phyloP scores from a whole-genome alignment of 2,888 invertebrate genomes.

The Euplagia quadripunctaria region DNA sequence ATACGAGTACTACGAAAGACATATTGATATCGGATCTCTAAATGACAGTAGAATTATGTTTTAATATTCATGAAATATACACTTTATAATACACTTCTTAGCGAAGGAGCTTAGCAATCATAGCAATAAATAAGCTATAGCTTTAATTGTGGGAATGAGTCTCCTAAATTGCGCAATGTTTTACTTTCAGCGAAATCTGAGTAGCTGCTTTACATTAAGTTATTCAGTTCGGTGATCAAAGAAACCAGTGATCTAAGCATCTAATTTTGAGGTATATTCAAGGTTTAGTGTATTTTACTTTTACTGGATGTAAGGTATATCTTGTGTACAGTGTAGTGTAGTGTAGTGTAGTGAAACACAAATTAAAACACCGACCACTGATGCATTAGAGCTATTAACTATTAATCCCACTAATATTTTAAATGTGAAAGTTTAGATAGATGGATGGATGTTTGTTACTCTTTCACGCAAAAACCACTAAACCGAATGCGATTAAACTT shows the following conservation, averaged over 20 bases:
- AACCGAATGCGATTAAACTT: too few species aligned
- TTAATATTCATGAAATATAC: neutral
- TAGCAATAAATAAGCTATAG: slow-evolving; percentile 4
- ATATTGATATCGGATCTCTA: neutral
- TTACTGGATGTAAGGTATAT: neutral
- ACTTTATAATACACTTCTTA: neutral
- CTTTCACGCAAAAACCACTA: too few species aligned
- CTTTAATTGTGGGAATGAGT: neutral
- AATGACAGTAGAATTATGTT: slow-evolving; percentile 2
- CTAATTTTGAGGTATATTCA: neutral
- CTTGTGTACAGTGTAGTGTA: too few species aligned
- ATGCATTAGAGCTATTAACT: too few species aligned
- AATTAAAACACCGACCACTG: too few species aligned
- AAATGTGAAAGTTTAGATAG: too few species aligned
- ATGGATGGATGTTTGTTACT: too few species aligned
- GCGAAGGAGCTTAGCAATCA: neutral
- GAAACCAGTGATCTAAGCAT: neutral
- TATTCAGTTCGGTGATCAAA: neutral
- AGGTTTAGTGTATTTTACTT: neutral
- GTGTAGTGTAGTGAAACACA: too few species aligned
- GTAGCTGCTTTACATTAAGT: neutral
- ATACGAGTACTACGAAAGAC: neutral
- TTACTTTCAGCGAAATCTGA: neutral
- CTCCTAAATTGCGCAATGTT: neutral
- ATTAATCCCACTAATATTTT: too few species aligned